Base-by-base conservation (phyloP, 1,140 invertebrate genomes). In the Bombus superbus region DNA sequence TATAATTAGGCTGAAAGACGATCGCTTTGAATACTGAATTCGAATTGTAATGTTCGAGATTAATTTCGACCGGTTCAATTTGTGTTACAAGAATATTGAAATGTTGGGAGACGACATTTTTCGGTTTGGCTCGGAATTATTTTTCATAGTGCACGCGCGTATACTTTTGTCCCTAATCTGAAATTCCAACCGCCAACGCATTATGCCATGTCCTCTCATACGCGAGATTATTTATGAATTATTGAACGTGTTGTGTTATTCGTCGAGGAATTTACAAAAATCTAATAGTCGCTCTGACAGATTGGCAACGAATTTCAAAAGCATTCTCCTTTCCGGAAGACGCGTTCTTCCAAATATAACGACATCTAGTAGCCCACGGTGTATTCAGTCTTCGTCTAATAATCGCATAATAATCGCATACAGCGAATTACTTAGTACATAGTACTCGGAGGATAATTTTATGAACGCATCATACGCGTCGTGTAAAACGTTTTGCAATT, bases 211-310 rank as follows among this genome's bases (percentile, higher is more conserved):
- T 66, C 8, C 64, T 66, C 64, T 66, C 64, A 66, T n/a, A 66
- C 64, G 64, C 64, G 32, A 66, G 35, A 66, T 66, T 66, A 66
- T 66, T 66, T 66, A 66, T 66, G 64, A 66, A 66, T 66, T 66
- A 66, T 66, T 66, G 64, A 66, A 66, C 64, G 32, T 35, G 64
- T 35, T 35, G 2, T 35, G 15, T 66, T 66, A 35, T 35, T 66
- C 32, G 32, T 66, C 15, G 64, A 18, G 15, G 32, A 35, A 66
- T 66, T 66, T 66, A 32, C 6, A 32, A 35, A 66, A 66, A 66
- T 62, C 11, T 62, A 62, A 13, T 62, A n/a, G 59, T 15, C 62
- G 6, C 15, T 32, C 62, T 15, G n/a, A 64, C 28, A 64, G n/a
- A 62, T 5, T n/a, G 28, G 10, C n/a, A 22, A 53, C 47, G 22